Percentiles rank a stretch among this genome's conserved stretches.
phyloP scores from a whole-genome alignment of 2,888 invertebrate genomes.

The Terebella lapidaria region DNA sequence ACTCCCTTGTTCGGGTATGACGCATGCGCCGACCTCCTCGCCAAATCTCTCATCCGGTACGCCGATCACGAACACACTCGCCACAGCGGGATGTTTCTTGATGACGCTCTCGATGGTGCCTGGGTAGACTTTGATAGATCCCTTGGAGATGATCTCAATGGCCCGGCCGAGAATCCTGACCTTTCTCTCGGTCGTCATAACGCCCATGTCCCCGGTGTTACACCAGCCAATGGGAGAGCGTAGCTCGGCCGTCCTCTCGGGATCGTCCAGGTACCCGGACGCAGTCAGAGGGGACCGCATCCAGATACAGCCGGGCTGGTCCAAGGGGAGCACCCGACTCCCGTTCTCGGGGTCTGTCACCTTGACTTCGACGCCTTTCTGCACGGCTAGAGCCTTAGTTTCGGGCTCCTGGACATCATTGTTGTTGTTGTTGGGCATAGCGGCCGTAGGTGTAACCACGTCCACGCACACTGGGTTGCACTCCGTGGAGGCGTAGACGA shows the following conservation, averaged over 20 bases:
- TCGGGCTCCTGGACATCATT: not conserved
- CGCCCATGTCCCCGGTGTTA: not conserved
- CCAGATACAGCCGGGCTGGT: not conserved
- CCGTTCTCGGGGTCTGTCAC: not conserved
- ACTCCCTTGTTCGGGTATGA: not conserved
- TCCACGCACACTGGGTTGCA: no score
- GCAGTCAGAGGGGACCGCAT: not conserved
- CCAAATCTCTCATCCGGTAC: not conserved
- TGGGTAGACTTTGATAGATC: not conserved
- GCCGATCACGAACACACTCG: not conserved
- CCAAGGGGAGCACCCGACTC: not conserved
- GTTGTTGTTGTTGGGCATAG: not conserved
- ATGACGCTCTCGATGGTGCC: not conserved
- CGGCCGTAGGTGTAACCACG: no score
- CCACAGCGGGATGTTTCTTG: not conserved
- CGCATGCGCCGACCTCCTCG: not conserved
- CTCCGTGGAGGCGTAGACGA: not conserved
- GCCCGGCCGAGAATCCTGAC: not conserved
- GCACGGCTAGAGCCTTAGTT: not conserved
- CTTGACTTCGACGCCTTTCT: not conserved
- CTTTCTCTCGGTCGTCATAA: not conserved
- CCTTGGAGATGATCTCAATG: not conserved
- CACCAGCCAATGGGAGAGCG: not conserved
- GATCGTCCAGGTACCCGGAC: not conserved
- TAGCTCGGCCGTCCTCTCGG: not conserved